These are phyloP conservation scores for Sanderia malayensis DNA, from an alignment of 30 jellyfish, hydroid and myxozoan genomes.

Conservation along the genomic window DNA sequence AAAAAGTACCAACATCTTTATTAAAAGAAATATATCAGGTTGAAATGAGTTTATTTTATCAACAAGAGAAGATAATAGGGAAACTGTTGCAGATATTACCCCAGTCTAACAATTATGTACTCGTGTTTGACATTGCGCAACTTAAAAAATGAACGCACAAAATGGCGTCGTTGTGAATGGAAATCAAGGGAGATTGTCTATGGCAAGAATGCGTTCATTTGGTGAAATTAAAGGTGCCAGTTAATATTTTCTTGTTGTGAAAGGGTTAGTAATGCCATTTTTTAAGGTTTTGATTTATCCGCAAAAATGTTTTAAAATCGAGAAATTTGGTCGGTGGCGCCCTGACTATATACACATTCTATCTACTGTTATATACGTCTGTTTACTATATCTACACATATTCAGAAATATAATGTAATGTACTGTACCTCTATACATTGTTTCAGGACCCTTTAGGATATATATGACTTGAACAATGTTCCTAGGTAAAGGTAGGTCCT, in stretches of 20 bases:
- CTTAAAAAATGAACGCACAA: not conserved
- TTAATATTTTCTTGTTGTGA: not conserved
- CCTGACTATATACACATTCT: no score
- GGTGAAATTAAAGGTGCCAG: not conserved
- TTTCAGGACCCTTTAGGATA: no score
- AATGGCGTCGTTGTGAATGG: conserved; percentile 1
- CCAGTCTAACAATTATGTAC: not conserved
- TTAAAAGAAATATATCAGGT: not conserved
- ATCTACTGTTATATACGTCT: no score
- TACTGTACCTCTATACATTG: no score
- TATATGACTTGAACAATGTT: no score
- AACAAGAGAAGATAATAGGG: not conserved
- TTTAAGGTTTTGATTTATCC: not conserved
- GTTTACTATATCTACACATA: no score
- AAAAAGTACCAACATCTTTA: not conserved
- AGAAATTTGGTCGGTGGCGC: no score
- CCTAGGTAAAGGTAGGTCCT: no score
- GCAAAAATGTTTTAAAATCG: no score
- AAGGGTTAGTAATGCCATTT: not conserved
- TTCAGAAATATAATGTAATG: no score
- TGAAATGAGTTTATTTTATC: not conserved
- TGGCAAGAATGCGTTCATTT: not conserved
- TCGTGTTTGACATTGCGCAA: not conserved
- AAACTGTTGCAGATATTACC: not conserved
- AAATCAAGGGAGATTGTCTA: not conserved